phyloP scores from a whole-genome alignment of 2,888 invertebrate species.

The Phengaris alcon region DNA sequence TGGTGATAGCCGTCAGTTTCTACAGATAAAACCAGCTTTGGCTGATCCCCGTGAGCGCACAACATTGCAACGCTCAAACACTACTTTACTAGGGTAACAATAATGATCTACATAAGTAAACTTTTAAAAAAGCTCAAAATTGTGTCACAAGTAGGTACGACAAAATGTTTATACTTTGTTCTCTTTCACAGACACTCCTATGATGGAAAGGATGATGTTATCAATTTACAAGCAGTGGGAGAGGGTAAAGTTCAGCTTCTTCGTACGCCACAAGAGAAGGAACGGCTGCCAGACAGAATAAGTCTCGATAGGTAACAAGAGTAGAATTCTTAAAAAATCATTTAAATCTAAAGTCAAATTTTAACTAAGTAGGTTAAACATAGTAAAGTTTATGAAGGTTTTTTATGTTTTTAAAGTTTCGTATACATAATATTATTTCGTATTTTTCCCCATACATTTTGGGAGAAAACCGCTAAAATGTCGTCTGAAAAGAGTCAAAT shows the following conservation, averaged over 20 bases:
- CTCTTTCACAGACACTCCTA: conserved; percentile 43
- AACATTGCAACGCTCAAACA: conserved; percentile 70
- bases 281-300: conserved; percentile 91
- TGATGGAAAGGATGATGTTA: conserved; percentile 59
- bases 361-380: no score
- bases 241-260: conserved; percentile 84
- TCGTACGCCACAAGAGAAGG: conserved; percentile 86
- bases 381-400: no score
- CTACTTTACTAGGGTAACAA: conserved; percentile 66
- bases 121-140: not conserved
- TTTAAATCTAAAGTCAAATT: no score
- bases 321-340: no score
- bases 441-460: no score
- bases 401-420: no score
- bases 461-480: no score
- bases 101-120: not conserved
- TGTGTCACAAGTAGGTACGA: not conserved
- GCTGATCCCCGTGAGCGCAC: conserved; percentile 55
- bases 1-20: conserved; percentile 65
- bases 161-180: conserved; percentile 1
- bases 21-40: conserved; percentile 72
- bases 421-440: no score
- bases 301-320: conserved; percentile 85
- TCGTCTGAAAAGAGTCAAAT: no score
- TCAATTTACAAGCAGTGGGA: conserved; percentile 79